phyloP scores from a whole-genome alignment of 2,113 vertebrate species.

The Serilophus lunatus region DNA sequence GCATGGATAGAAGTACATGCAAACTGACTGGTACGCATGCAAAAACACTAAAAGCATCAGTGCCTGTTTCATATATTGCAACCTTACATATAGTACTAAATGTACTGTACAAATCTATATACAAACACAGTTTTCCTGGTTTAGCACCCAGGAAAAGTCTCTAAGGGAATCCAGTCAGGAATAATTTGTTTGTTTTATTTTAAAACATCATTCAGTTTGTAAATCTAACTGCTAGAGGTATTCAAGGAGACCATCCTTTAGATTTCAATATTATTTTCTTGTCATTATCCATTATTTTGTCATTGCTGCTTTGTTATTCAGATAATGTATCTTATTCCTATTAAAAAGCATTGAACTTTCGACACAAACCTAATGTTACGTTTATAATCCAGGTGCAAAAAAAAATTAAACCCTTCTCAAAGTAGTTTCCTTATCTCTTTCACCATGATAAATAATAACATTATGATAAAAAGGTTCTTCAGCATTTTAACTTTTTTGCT shows the following conservation, averaged over 20 bases:
- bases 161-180: not conserved
- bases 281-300: not conserved
- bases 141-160: not conserved
- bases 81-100: not conserved
- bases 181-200: not conserved
- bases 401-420: not conserved
- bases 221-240: not conserved
- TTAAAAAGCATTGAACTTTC: not conserved
- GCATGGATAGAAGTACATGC: not conserved
- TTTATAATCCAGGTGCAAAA: not conserved
- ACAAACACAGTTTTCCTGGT: not conserved
- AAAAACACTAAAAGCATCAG: not conserved
- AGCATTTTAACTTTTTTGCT: not conserved
- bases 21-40: not conserved
- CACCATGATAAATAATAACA: not conserved
- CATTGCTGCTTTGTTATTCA: slow-evolving; percentile 17
- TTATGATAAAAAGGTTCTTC: not conserved
- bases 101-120: not conserved
- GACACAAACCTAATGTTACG: not conserved
- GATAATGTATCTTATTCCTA: not conserved
- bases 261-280: not conserved
- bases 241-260: not conserved
- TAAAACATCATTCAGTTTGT: not conserved
- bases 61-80: not conserved
- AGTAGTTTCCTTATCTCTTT: not conserved